These are phyloP conservation scores for Stenichneumon culpator DNA, from an alignment of 2,888 invertebrate genomes.

Conservation along the genomic window DNA sequence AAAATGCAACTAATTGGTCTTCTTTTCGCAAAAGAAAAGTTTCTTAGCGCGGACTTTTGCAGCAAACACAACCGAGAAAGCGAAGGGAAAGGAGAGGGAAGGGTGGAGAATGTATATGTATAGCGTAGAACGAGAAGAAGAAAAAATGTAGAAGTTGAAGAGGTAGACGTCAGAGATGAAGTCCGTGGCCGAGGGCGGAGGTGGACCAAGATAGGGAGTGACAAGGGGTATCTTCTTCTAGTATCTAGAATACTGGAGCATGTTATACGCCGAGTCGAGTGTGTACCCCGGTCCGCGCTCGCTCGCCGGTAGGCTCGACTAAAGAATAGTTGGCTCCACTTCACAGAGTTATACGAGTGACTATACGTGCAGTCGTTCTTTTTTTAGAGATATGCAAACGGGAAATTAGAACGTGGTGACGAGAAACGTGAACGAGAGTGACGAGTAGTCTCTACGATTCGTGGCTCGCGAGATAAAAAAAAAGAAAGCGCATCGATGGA, in stretches of 20 bases:
- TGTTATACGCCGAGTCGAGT: constrained; percentile 76
- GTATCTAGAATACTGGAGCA: constrained; percentile 84
- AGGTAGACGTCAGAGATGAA: constrained; percentile 60
- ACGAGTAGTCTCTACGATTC: background rate
- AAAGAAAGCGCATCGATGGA: background rate
- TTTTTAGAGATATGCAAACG: constrained; percentile 82
- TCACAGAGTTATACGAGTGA: constrained; percentile 78
- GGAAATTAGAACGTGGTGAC: constrained; percentile 79
- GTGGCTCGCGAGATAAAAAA: background rate
- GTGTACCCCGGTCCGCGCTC: constrained; percentile 73
- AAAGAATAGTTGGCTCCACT: constrained; percentile 82
- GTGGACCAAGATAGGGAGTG: constrained; percentile 68
- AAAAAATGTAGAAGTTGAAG: constrained; percentile 60
- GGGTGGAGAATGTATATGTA: constrained; percentile 55
- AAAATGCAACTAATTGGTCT: constrained; percentile 84
- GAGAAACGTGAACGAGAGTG: constrained; percentile 32
- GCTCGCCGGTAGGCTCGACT: constrained; percentile 77
- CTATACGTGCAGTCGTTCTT: constrained; percentile 73
- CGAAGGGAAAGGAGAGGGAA: constrained; percentile 36
- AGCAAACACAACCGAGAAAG: constrained; percentile 80
- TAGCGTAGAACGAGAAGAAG: constrained; percentile 62
- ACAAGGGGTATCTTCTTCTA: constrained; percentile 74
- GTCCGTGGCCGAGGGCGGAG: constrained; percentile 59
- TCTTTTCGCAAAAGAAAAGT: constrained; percentile 77
- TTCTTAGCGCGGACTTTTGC: constrained; percentile 72